phyloP scores from a whole-genome alignment of 2,113 vertebrate species.

The Austrofundulus limnaeus region DNA sequence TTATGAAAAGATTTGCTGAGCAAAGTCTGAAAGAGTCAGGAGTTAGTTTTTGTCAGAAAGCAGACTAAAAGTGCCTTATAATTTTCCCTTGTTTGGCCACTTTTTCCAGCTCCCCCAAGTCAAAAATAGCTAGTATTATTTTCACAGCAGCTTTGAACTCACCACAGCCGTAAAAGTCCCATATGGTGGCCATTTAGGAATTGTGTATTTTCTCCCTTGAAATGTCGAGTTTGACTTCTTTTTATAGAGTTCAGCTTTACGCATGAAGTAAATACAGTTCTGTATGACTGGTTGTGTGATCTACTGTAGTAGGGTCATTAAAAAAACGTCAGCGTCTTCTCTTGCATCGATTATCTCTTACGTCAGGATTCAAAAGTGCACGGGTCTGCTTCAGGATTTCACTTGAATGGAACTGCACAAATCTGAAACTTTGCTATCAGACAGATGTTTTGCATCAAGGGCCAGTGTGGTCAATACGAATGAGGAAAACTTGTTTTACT shows the following conservation, averaged over 20 bases:
- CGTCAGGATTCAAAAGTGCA: not conserved
- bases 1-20: conserved; percentile 18
- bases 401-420: conserved; percentile 1
- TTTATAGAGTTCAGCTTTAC: conserved; percentile 38
- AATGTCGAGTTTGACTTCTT: conserved; percentile 51
- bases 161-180: conserved; percentile 74
- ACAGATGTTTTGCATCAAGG: not conserved
- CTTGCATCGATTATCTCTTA: not conserved
- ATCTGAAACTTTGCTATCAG: not conserved
- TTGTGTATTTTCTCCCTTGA: conserved; percentile 66
- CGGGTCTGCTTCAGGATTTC: not conserved
- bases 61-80: conserved; percentile 70
- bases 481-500: conserved; percentile 8
- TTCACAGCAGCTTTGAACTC: conserved; percentile 82
- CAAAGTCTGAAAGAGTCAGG: conserved; percentile 27
- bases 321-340: conserved; percentile 3
- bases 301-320: conserved; percentile 2
- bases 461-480: not conserved
- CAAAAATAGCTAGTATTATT: conserved; percentile 80
- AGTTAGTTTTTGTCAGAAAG: conserved; percentile 59
- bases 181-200: conserved; percentile 76
- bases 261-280: conserved; percentile 31
- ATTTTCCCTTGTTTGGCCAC: conserved; percentile 76
- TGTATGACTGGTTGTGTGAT: conserved; percentile 10
- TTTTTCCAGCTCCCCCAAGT: conserved; percentile 72